Evolutionary conservation across 23 tunicate genomes (phyloP), one percentile per base, ranked within the genome.

Genomic region (Clavelina lepadiformis): DNA sequence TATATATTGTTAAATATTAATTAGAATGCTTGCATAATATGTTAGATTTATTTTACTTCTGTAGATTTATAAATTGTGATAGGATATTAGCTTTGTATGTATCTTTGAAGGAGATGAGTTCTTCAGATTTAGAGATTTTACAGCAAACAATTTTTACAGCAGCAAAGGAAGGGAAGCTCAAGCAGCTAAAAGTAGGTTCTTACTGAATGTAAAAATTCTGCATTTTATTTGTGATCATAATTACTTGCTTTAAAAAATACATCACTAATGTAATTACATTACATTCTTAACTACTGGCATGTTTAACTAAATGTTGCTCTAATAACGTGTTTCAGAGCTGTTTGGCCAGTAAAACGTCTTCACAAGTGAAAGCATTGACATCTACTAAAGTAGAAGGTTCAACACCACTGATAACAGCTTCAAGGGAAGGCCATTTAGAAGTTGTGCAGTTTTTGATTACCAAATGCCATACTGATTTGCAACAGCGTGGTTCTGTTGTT

Each of bases 401-500:
- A 3, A 86, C 95, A 0, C 75, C 95, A 0, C 57, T 86, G 46
- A 86, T 86, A 2, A 67, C 80, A 19, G 95, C 95, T 22, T 56
- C 86, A 31, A 46, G 95, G 29, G 71, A 78, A 35, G 95, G 95
- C 2, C 78, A 72, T 45, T 31, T 81, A 7, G 85, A 78, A 33
- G 37, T 86, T 6, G 95, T 86, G 23, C 76, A 78, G 27, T 78
- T 78, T 66, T 58, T 86, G n/a, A 59, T 86, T 38, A 71, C 83
- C 3, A 78, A 78, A 49, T 86, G 95, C 56, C 83, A 86, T 33
- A 71, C 81, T 0, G 81, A 86, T 45, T 22, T 86, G 61, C 80
- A 78, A 34, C 85, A 86, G 51, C 72, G 85, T 49, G 95, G 95
- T n/a, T 78, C 95, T 1, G 95, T 86, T 35, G 58, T 82, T 2